Conservation (phyloP, 2,888 invertebrate species). For the Lasiommata megera region DNA sequence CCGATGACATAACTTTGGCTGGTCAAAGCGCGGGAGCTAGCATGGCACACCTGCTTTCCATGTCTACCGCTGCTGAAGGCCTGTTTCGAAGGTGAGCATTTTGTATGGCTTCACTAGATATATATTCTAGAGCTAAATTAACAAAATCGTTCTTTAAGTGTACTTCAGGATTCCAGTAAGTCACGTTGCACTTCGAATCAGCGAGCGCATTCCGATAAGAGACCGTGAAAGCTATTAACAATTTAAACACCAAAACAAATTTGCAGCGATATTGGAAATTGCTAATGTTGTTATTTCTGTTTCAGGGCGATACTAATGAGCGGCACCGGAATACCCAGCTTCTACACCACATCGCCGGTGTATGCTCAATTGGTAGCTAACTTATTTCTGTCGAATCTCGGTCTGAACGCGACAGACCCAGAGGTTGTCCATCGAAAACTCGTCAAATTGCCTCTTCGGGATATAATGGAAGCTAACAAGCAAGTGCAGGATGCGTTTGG, state of each 20-base stretch:
- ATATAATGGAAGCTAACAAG: constrained; percentile 51
- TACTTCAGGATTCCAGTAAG: not conserved
- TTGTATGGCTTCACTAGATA: too few relatives aligned
- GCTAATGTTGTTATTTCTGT: constrained; percentile 25
- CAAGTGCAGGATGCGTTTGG: constrained; percentile 50
- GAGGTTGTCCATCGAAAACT: constrained; percentile 53
- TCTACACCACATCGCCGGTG: constrained; percentile 52
- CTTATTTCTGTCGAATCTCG: constrained; percentile 64
- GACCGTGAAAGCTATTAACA: not conserved
- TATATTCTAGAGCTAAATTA: too few relatives aligned
- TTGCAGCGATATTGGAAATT: not conserved
- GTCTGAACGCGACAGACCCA: constrained; percentile 52
- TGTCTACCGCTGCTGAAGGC: constrained; percentile 56
- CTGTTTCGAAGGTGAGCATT: constrained; percentile 54
- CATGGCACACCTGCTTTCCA: constrained; percentile 55
- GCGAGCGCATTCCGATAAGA: not conserved
- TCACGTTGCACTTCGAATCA: not conserved
- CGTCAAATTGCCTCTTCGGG: constrained; percentile 48
- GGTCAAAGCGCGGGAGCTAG: constrained; percentile 71
- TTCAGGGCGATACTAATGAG: constrained; percentile 66
- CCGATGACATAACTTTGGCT: constrained; percentile 59
- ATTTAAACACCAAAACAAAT: not conserved
- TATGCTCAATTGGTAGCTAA: constrained; percentile 48
- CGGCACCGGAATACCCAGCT: constrained; percentile 51
- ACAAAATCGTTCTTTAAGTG: not conserved